Conservation (phyloP, 2,113 vertebrate genomes). For the Sclerurus mexicanus region DNA sequence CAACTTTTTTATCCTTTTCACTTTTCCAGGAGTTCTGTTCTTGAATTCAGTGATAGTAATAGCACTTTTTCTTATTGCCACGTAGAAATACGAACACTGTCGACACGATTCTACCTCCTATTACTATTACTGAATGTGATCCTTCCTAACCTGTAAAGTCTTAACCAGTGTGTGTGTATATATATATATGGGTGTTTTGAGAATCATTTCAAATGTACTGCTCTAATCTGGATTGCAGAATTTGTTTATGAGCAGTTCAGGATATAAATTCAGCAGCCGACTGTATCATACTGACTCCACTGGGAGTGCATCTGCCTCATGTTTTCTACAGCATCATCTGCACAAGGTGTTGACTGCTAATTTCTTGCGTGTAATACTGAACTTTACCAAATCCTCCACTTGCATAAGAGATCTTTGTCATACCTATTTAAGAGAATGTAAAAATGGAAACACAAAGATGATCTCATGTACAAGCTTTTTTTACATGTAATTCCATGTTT, state of each 20-base stretch:
- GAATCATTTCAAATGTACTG: slow-evolving; percentile 13
- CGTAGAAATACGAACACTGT: slow-evolving; percentile 42
- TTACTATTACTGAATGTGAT: slow-evolving; percentile 68
- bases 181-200: not conserved
- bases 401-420: not conserved
- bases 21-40: slow-evolving; percentile 71
- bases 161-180: not conserved
- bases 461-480: slow-evolving; percentile 50
- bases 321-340: slow-evolving; percentile 15
- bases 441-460: slow-evolving; percentile 38
- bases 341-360: not conserved
- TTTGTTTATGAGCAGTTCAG: slow-evolving; percentile 41
- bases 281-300: slow-evolving; percentile 35
- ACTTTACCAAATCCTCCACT: not conserved
- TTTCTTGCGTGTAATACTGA: not conserved
- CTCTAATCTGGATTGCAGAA: slow-evolving; percentile 42
- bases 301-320: slow-evolving; percentile 25
- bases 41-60: slow-evolving; percentile 76
- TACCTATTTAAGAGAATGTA: slow-evolving; percentile 48
- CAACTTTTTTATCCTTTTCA: slow-evolving; percentile 37
- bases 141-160: slow-evolving; percentile 67
- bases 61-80: slow-evolving; percentile 29
- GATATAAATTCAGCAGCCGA: slow-evolving; percentile 28
- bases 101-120: slow-evolving; percentile 30
- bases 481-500: slow-evolving; percentile 25